Conservation (phyloP, 1,140 invertebrate species). For the Drosophila arawakana region DNA sequence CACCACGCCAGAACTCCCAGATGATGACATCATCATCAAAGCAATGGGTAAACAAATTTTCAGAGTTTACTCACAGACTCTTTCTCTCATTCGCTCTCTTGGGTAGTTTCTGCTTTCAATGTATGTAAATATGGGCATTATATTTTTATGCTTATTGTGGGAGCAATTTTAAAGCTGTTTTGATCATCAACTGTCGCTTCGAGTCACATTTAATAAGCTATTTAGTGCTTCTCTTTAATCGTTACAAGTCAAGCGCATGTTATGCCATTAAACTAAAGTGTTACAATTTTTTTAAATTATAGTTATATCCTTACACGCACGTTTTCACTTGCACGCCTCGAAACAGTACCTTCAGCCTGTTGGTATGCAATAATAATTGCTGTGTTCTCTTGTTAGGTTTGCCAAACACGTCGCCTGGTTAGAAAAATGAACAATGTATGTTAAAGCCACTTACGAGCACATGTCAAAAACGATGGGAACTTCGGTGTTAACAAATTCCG, state of each 20-base stretch:
- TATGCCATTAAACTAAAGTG: slow-evolving; percentile 60
- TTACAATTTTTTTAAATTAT: slow-evolving; percentile 63
- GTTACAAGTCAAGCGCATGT: slow-evolving; percentile 40
- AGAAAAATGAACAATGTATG: background rate
- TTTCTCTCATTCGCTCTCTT: background rate
- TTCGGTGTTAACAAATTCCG: no score
- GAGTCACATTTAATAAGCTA: slow-evolving; percentile 25
- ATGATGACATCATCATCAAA: slow-evolving; percentile 59
- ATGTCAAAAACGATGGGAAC: no score
- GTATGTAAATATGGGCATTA: slow-evolving; percentile 48
- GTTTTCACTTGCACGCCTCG: slow-evolving; percentile 22
- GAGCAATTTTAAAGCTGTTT: slow-evolving; percentile 62
- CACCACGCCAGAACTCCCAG: slow-evolving; percentile 32
- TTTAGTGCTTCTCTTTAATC: slow-evolving; percentile 46
- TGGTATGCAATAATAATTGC: slow-evolving; percentile 21
- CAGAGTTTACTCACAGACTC: slow-evolving; percentile 22
- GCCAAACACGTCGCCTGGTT: background rate
- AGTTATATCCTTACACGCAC: slow-evolving; percentile 32
- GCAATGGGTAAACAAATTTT: slow-evolving; percentile 51
- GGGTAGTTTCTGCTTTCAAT: slow-evolving; percentile 18
- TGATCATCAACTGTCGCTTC: slow-evolving; percentile 27
- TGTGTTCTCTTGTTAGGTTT: slow-evolving; percentile 7
- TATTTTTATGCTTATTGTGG: slow-evolving; percentile 70
- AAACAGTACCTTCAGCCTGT: slow-evolving; percentile 24
- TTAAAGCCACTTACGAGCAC: background rate